Evolutionary conservation across 2,888 invertebrate species (phyloP).

Genomic region (Dione vanillae): DNA sequence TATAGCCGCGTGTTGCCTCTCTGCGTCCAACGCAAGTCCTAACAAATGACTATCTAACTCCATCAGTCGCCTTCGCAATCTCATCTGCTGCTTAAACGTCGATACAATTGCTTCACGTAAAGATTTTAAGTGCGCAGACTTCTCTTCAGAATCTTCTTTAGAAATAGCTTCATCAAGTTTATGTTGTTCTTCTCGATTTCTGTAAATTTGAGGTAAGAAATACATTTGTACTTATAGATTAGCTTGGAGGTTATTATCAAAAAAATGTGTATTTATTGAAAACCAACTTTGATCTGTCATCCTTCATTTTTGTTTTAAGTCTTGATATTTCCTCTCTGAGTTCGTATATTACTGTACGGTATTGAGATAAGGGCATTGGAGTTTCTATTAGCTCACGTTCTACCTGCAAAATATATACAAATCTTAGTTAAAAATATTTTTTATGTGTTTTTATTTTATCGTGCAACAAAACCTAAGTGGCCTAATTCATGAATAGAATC

Average conservation of each 20-base stretch:
- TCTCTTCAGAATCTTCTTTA: constrained; percentile 65
- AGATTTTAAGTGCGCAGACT: constrained; percentile 83
- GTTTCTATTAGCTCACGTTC: constrained; percentile 87
- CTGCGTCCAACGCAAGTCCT: constrained; percentile 94
- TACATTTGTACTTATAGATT: neutral
- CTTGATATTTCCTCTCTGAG: constrained; percentile 93
- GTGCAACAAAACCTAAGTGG: too few species aligned
- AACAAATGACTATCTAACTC: constrained; percentile 95
- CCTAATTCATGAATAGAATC: too few species aligned
- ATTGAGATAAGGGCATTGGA: constrained; percentile 92
- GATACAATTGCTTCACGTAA: constrained; percentile 93
- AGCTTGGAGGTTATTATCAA: too few species aligned
- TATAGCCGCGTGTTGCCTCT: constrained; percentile 94
- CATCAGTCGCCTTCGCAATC: constrained; percentile 92
- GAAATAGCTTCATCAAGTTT: constrained; percentile 58
- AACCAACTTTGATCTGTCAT: constrained; percentile 83
- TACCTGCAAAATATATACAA: constrained; percentile 72
- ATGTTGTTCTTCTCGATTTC: constrained; percentile 67
- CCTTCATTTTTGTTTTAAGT: constrained; percentile 91
- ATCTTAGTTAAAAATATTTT: too few species aligned
- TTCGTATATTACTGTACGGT: constrained; percentile 91
- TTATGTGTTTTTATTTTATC: too few species aligned
- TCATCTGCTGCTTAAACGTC: constrained; percentile 97
- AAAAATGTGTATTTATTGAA: neutral
- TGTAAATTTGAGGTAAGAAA: constrained; percentile 40